Evolutionary conservation across 2,113 vertebrate species (phyloP).

Genomic region (Aviceda subcristata): DNA sequence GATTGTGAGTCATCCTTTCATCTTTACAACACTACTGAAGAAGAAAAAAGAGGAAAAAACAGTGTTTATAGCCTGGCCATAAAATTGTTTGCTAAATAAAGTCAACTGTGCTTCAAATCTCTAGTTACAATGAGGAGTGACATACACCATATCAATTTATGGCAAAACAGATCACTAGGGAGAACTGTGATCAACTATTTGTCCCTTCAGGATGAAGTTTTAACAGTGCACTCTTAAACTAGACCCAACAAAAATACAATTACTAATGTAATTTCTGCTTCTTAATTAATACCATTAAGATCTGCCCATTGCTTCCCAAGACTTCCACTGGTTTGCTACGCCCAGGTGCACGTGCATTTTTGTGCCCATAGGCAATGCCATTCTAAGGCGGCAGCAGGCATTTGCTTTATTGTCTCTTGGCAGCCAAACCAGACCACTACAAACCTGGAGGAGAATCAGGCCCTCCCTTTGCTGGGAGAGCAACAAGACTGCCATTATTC

Average conservation of each 20-base stretch:
- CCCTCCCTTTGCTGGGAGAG: neutral
- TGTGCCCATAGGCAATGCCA: neutral
- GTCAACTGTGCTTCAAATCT: neutral
- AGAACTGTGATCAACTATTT: neutral
- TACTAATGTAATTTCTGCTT: neutral
- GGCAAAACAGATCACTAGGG: neutral
- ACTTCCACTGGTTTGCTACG: neutral
- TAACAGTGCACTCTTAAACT: neutral
- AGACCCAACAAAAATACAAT: neutral
- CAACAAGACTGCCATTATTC: neutral
- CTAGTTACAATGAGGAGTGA: neutral
- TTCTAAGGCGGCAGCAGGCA: rapidly evolving
- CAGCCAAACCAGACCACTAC: neutral
- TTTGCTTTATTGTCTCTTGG: neutral
- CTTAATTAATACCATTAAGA: neutral
- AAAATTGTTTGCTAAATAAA: neutral
- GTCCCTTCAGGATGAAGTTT: neutral
- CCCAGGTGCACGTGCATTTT: neutral
- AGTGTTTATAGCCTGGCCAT: neutral
- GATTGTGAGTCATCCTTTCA: neutral
- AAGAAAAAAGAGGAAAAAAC: neutral
- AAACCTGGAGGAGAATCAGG: neutral
- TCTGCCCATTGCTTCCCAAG: neutral
- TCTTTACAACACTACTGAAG: neutral
- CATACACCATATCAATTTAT: neutral